These are phyloP conservation scores for Epinephelus cyanopodus DNA, from an alignment of 2,113 vertebrate species.

Conservation along the genomic window DNA sequence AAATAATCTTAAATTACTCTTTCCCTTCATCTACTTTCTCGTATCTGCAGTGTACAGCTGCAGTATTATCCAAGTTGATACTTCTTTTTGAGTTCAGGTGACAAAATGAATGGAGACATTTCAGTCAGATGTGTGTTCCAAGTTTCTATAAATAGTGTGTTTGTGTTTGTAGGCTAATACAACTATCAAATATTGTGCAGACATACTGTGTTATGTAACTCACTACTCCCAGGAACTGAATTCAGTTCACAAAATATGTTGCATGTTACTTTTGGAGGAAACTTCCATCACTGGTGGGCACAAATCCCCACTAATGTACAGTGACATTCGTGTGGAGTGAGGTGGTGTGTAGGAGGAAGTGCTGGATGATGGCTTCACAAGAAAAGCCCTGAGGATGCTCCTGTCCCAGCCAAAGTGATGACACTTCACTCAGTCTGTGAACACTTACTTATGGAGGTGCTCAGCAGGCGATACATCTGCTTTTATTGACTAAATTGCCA, in stretches of 20 bases:
- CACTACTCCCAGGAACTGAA: neutral
- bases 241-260: slow-evolving; percentile 3
- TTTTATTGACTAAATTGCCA: slow-evolving; percentile 67
- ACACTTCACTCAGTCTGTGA: slow-evolving; percentile 63
- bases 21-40: too few relatives aligned
- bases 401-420: slow-evolving; percentile 64
- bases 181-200: neutral
- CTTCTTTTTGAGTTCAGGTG: neutral
- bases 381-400: slow-evolving; percentile 63
- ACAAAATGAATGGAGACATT: neutral
- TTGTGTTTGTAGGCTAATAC: neutral
- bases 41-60: neutral
- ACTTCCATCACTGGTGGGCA: slow-evolving; percentile 32
- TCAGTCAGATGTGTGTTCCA: neutral
- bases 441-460: slow-evolving; percentile 59
- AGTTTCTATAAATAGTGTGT: neutral
- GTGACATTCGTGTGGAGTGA: slow-evolving; percentile 49
- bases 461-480: slow-evolving; percentile 57
- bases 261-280: neutral
- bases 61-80: neutral
- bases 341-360: slow-evolving; percentile 40
- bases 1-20: too few relatives aligned
- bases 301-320: slow-evolving; percentile 37
- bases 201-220: neutral
- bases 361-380: slow-evolving; percentile 55